Conservation (phyloP, 1,140 invertebrate species). For the Heliconius congener region DNA sequence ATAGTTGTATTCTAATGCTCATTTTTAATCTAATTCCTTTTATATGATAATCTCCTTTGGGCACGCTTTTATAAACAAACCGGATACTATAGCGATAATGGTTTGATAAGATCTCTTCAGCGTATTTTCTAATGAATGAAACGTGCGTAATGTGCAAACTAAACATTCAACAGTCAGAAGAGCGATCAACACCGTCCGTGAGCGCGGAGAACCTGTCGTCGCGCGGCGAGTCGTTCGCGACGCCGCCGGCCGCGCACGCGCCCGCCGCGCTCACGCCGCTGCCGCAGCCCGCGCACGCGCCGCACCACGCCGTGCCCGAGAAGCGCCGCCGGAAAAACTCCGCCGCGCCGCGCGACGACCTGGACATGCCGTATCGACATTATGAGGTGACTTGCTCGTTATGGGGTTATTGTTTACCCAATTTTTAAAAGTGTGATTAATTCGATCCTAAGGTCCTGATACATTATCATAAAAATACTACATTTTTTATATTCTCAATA, state of each 20-base stretch:
- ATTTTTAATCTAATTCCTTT: too few relatives aligned
- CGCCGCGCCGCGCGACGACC: slow-evolving; percentile 59
- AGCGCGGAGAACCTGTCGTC: slow-evolving; percentile 78
- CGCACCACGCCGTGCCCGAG: slow-evolving; percentile 54
- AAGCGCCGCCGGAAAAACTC: slow-evolving; percentile 76
- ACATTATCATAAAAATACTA: too few relatives aligned
- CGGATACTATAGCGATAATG: neutral
- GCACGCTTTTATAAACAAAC: neutral
- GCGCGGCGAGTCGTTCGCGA: slow-evolving; percentile 64
- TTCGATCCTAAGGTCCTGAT: too few relatives aligned
- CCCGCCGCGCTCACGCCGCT: slow-evolving; percentile 53
- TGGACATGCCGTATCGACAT: slow-evolving; percentile 65
- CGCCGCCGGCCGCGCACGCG: slow-evolving; percentile 65
- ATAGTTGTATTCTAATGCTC: too few relatives aligned
- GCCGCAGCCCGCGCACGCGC: slow-evolving; percentile 50
- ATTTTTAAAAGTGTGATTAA: too few relatives aligned
- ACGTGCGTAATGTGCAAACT: neutral
- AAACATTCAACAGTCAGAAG: slow-evolving; percentile 61
- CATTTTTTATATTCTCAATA: too few relatives aligned
- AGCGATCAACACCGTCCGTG: slow-evolving; percentile 72
- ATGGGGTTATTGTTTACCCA: neutral
- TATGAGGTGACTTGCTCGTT: slow-evolving; percentile 61
- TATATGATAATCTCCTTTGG: neutral
- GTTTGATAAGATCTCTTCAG: neutral
- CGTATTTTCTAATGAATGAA: neutral